These are phyloP conservation scores for Sminthurides bifidus DNA, from an alignment of 1,140 invertebrate genomes.

Conservation along the genomic window DNA sequence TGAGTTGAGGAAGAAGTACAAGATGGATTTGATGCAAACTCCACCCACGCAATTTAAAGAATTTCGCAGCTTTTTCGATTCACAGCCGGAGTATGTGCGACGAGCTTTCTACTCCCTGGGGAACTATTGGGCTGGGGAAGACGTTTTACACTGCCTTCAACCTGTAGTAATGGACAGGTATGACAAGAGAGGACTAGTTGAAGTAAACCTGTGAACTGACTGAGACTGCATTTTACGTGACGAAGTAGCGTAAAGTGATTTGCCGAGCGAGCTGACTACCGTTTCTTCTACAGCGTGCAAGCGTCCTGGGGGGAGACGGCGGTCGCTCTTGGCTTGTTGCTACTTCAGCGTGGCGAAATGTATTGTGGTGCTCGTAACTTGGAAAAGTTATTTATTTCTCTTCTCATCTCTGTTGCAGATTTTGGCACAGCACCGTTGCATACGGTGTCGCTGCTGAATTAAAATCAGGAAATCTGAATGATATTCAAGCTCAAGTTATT, in stretches of 20 bases:
- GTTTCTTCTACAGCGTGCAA: neutral
- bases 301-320: neutral
- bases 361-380: no score
- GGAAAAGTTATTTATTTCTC: neutral
- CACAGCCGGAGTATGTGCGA: constrained; percentile 7
- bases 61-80: constrained; percentile 21
- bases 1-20: neutral
- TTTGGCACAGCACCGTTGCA: constrained; percentile 28
- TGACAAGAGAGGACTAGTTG: no score
- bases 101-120: constrained; percentile 29
- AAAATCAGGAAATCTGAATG: neutral
- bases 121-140: constrained; percentile 25
- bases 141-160: constrained; percentile 1
- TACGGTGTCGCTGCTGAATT: constrained; percentile 20
- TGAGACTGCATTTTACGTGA: no score
- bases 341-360: no score
- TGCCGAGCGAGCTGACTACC: no score
- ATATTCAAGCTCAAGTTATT: neutral
- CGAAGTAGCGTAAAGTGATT: no score
- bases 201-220: no score
- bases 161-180: constrained; percentile 30
- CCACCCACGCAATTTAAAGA: constrained; percentile 10
- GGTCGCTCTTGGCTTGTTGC: no score
- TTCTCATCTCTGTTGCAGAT: constrained; percentile 13
- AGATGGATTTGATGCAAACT: constrained; percentile 13